These are phyloP conservation scores for Chiloscyllium plagiosum DNA, from an alignment of 2,113 vertebrate genomes.

Conservation along the genomic window DNA sequence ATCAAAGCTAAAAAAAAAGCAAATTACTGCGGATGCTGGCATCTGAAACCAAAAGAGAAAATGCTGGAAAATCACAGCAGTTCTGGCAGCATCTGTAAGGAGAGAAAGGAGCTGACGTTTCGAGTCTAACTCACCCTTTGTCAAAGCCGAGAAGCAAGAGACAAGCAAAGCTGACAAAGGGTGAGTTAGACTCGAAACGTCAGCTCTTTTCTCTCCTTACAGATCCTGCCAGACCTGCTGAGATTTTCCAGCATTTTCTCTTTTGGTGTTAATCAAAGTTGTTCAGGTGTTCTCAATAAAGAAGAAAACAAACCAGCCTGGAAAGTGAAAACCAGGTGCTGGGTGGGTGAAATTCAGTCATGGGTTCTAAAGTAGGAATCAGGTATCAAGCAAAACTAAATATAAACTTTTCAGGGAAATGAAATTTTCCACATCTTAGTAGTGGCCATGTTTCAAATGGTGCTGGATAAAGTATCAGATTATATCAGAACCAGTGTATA, in stretches of 20 bases:
- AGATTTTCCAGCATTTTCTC: too few relatives aligned
- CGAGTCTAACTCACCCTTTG: too few relatives aligned
- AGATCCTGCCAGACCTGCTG: too few relatives aligned
- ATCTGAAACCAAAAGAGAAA: too few relatives aligned
- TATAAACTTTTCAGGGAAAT: neutral
- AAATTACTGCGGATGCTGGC: too few relatives aligned
- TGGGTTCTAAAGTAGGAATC: neutral
- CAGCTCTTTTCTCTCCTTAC: too few relatives aligned
- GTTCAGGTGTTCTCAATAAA: neutral
- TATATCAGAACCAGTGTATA: neutral
- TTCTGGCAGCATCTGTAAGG: too few relatives aligned
- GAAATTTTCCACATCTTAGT: neutral
- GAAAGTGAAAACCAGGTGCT: neutral
- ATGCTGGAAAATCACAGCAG: too few relatives aligned
- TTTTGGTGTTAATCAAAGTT: neutral
- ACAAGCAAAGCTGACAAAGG: too few relatives aligned
- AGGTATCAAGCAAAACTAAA: neutral
- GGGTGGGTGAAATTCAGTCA: neutral
- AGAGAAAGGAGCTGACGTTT: too few relatives aligned
- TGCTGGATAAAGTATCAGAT: neutral
- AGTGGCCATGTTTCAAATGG: neutral
- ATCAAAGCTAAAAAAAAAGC: neutral
- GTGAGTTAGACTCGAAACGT: too few relatives aligned
- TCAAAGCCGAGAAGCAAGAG: too few relatives aligned
- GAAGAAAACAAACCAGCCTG: neutral